Conservation (phyloP, 64 coral and sea anemone genomes). For the Platygyra sinensis region DNA sequence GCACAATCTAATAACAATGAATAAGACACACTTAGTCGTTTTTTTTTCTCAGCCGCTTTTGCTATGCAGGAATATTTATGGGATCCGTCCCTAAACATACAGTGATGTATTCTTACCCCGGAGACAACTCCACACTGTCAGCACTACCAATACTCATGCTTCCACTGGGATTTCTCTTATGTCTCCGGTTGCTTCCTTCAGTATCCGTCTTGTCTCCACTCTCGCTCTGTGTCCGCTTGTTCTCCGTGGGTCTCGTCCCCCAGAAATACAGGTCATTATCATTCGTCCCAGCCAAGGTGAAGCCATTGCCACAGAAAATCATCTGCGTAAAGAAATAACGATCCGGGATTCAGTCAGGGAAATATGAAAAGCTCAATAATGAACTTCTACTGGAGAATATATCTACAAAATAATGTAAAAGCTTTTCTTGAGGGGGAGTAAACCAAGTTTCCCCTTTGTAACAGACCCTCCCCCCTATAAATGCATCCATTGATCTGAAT, state of each 20-base stretch:
- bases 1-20: too few species aligned
- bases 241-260: slow-evolving; percentile 53
- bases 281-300: slow-evolving; percentile 89
- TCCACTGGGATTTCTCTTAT: slow-evolving; percentile 80
- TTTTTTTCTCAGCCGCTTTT: not conserved
- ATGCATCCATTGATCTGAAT: too few species aligned
- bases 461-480: too few species aligned
- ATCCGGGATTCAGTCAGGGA: not conserved
- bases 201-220: slow-evolving; percentile 78
- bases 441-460: too few species aligned
- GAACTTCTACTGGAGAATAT: too few species aligned
- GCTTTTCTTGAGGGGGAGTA: too few species aligned
- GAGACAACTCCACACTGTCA: slow-evolving; percentile 53
- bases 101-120: slow-evolving; percentile 29
- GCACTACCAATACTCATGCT: slow-evolving; percentile 81
- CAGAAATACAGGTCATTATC: slow-evolving; percentile 94
- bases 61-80: not conserved
- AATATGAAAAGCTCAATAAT: too few species aligned
- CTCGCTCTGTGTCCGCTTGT: slow-evolving; percentile 37
- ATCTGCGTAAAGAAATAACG: slow-evolving; percentile 49
- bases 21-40: too few species aligned
- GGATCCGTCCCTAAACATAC: too few species aligned
- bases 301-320: slow-evolving; percentile 90
- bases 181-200: slow-evolving; percentile 56
- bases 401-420: too few species aligned